Evolutionary conservation across 2,113 vertebrate genomes (phyloP).

Genomic region (Picathartes gymnocephalus): DNA sequence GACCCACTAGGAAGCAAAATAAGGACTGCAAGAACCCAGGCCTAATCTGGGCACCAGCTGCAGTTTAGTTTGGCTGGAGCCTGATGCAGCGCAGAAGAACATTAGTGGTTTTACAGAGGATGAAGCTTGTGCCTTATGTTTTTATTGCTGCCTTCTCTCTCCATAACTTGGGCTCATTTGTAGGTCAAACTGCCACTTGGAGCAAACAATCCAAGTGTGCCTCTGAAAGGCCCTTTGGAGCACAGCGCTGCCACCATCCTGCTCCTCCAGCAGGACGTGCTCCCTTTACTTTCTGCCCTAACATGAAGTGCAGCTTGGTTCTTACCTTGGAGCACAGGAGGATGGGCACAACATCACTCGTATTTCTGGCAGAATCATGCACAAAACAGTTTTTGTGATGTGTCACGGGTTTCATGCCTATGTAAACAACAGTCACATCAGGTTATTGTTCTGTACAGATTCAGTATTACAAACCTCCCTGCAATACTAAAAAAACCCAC

Average conservation of each 20-base stretch:
- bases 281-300: fast-evolving
- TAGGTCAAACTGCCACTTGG: not conserved
- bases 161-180: not conserved
- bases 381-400: not conserved
- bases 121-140: not conserved
- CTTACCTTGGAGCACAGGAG: not conserved
- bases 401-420: not conserved
- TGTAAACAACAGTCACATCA: not conserved
- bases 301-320: not conserved
- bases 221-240: not conserved
- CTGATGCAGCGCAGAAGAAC: not conserved
- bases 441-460: not conserved
- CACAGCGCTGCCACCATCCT: fast-evolving
- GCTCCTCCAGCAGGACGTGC: not conserved
- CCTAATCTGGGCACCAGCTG: not conserved
- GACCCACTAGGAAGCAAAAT: not conserved
- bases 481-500: not conserved
- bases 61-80: not conserved
- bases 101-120: not conserved
- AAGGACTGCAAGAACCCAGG: not conserved
- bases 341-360: not conserved
- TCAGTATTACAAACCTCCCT: not conserved
- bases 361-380: not conserved
- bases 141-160: not conserved
- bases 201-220: not conserved